Evolutionary conservation across 2,797 vertebrate genomes (phyloP).

Genomic region (Crocodylus rhombifer): DNA sequence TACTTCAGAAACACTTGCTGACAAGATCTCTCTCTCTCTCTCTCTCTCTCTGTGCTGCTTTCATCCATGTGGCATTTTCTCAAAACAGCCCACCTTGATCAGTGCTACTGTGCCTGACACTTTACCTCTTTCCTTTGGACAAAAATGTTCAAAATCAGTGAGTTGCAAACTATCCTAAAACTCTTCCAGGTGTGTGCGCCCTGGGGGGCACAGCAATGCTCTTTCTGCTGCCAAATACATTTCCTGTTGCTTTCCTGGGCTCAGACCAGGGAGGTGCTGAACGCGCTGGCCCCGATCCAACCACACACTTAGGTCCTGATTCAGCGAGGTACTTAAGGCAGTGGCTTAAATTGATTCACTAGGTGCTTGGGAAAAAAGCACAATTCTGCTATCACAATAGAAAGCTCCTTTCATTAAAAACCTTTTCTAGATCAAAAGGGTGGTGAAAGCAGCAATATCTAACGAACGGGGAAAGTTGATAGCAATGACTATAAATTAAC

Average conservation of each 20-base stretch:
- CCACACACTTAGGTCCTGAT: accelerated
- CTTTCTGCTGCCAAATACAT: not conserved
- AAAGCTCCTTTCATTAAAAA: not conserved
- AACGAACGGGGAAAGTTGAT: not conserved
- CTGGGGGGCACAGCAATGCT: not conserved
- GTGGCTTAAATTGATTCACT: not conserved
- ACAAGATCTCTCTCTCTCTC: not conserved
- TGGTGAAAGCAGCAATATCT: accelerated
- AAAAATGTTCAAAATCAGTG: not conserved
- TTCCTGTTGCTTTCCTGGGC: not conserved
- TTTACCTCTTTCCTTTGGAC: not conserved
- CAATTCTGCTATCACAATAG: accelerated
- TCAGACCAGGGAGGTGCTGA: not conserved
- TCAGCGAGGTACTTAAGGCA: not conserved
- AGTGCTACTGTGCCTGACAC: not conserved
- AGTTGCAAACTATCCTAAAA: not conserved
- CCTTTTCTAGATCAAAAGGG: not conserved
- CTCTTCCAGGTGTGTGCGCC: not conserved
- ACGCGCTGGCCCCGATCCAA: not conserved
- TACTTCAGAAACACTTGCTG: not conserved
- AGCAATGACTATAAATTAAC: not conserved
- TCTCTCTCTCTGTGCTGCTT: not conserved
- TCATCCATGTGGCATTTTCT: not conserved
- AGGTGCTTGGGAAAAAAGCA: not conserved
- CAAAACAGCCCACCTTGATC: not conserved